These are phyloP conservation scores for Zophobas atratus DNA, from an alignment of 1,140 invertebrate species.

Conservation along the genomic window DNA sequence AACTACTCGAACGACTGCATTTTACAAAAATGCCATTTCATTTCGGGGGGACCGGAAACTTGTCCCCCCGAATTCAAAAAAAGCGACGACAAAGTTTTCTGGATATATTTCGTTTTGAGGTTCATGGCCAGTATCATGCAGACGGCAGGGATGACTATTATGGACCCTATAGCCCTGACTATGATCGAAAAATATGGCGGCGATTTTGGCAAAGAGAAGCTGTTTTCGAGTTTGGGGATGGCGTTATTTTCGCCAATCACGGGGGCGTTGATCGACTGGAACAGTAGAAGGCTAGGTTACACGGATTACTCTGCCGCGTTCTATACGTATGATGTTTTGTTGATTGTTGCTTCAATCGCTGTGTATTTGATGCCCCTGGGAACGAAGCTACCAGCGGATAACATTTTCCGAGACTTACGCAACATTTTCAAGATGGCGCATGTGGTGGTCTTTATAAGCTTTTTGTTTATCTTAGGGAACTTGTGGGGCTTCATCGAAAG, in stretches of 20 bases:
- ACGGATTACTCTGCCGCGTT: constrained; percentile 86
- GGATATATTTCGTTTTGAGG: constrained; percentile 83
- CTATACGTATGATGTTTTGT: constrained; percentile 80
- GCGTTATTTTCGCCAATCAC: constrained; percentile 86
- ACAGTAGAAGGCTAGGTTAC: constrained; percentile 75
- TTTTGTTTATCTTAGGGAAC: constrained; percentile 83
- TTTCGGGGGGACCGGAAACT: constrained; percentile 79
- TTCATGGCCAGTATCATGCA: constrained; percentile 84
- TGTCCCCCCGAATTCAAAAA: constrained; percentile 83
- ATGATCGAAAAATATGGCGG: constrained; percentile 86
- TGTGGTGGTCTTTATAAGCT: constrained; percentile 82
- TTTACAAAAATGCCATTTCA: constrained; percentile 80
- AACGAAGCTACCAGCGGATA: constrained; percentile 80
- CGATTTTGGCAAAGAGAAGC: constrained; percentile 84
- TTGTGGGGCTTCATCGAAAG: constrained; percentile 91
- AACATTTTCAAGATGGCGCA: constrained; percentile 83
- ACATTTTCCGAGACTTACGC: constrained; percentile 78
- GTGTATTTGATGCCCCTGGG: constrained; percentile 82
- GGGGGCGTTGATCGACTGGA: constrained; percentile 82
- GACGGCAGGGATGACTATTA: constrained; percentile 82
- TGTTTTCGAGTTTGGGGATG: constrained; percentile 86
- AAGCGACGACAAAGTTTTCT: constrained; percentile 82
- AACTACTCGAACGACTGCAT: constrained; percentile 72
- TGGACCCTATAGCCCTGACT: constrained; percentile 86
- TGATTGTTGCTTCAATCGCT: constrained; percentile 78